These are phyloP conservation scores for Heliconius ethilla DNA, from an alignment of 2,888 invertebrate genomes.

Conservation along the genomic window DNA sequence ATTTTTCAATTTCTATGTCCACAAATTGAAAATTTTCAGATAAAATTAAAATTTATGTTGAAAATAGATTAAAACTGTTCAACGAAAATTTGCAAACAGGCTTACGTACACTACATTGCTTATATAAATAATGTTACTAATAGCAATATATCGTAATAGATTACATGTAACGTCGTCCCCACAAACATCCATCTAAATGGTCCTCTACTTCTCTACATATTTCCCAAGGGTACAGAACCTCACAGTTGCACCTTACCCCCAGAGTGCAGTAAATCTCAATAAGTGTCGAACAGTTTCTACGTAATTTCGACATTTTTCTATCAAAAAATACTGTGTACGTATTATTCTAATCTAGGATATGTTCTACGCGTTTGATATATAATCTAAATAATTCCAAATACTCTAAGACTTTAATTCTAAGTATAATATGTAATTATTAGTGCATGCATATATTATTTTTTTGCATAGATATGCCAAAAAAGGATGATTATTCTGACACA, in stretches of 20 bases:
- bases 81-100: not conserved
- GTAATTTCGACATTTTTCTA: slow-evolving; percentile 40
- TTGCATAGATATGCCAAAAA: no score
- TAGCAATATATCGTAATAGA: slow-evolving; percentile 37
- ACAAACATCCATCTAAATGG: slow-evolving; percentile 34
- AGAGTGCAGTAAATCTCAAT: slow-evolving; percentile 73
- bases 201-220: slow-evolving; percentile 61
- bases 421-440: no score
- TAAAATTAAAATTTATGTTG: no score
- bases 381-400: no score
- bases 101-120: not conserved
- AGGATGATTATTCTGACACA: no score
- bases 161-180: slow-evolving; percentile 42
- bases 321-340: slow-evolving; percentile 43
- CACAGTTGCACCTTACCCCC: slow-evolving; percentile 53
- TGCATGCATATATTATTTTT: no score
- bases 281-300: slow-evolving; percentile 49
- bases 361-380: not conserved
- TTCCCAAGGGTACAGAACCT: slow-evolving; percentile 59
- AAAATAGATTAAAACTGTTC: no score
- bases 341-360: not conserved
- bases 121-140: slow-evolving; percentile 7
- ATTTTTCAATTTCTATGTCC: no score
- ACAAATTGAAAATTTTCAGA: no score
- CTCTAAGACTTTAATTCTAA: no score